These are phyloP conservation scores for Drosophila anomalata DNA, from an alignment of 2,888 invertebrate species.

Conservation along the genomic window DNA sequence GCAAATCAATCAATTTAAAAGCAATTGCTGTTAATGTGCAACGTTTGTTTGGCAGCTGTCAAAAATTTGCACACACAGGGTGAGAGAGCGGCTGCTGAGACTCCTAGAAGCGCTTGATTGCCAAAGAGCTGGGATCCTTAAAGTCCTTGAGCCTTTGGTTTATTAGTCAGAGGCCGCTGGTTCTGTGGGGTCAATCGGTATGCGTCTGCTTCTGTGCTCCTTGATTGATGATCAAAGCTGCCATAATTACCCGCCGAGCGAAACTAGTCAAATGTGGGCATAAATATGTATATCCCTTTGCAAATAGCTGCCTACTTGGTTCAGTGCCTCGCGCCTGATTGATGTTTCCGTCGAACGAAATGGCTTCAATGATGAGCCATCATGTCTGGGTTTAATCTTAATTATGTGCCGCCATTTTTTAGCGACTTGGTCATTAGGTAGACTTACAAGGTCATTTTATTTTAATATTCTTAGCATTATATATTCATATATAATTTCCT, in stretches of 20 bases:
- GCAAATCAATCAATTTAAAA: constrained; percentile 78
- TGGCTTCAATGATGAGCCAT: constrained; percentile 32
- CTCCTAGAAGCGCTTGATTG: neutral
- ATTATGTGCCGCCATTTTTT: constrained; percentile 10
- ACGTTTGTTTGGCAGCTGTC: constrained; percentile 76
- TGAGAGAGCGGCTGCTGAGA: neutral
- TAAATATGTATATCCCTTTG: constrained; percentile 7
- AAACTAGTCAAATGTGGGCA: constrained; percentile 15
- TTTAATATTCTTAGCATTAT: neutral
- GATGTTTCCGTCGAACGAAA: constrained; percentile 52
- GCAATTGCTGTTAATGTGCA: constrained; percentile 77
- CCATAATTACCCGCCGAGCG: constrained; percentile 37
- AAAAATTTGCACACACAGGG: constrained; percentile 50
- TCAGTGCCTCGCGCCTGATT: constrained; percentile 47
- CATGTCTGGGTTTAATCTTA: constrained; percentile 21
- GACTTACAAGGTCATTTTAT: constrained; percentile 63
- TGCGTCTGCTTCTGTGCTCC: constrained; percentile 23
- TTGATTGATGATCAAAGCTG: constrained; percentile 46
- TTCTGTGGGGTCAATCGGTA: constrained; percentile 47
- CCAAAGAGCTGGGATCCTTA: constrained; percentile 12
- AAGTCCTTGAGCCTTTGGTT: constrained; percentile 36
- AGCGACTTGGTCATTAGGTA: neutral
- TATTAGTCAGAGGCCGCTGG: constrained; percentile 44
- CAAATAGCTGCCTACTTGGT: constrained; percentile 39
- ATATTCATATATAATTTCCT: too few relatives aligned